phyloP scores from a whole-genome alignment of 2,888 invertebrate species.

The Zhuqinia jingwanae region DNA sequence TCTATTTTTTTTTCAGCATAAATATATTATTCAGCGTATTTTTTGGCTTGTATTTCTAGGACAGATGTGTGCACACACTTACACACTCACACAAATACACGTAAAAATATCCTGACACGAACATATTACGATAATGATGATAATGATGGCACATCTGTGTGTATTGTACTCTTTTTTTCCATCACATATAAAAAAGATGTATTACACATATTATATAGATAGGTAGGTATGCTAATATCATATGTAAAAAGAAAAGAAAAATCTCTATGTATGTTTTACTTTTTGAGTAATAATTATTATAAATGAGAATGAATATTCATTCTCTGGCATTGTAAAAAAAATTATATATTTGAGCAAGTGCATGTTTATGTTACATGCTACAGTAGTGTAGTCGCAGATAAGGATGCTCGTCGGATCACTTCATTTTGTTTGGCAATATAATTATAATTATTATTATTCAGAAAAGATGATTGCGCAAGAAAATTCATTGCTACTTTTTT shows the following conservation, averaged over 20 bases:
- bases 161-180: background rate
- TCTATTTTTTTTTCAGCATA: conserved; percentile 12
- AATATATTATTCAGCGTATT: conserved; percentile 49
- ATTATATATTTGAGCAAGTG: background rate
- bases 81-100: conserved; percentile 16
- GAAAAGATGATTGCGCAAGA: conserved; percentile 59
- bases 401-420: conserved; percentile 40
- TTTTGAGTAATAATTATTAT: conserved; percentile 30
- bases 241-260: conserved; percentile 22
- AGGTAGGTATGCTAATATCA: too few relatives aligned
- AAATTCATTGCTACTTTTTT: conserved; percentile 45
- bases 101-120: conserved; percentile 39
- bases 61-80: conserved; percentile 66
- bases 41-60: conserved; percentile 66
- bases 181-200: conserved; percentile 19
- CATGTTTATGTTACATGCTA: background rate
- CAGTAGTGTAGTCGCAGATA: too few relatives aligned
- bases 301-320: conserved; percentile 34
- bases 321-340: conserved; percentile 23
- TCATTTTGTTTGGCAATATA: conserved; percentile 28
- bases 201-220: too few relatives aligned
- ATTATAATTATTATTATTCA: conserved; percentile 59
- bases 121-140: conserved; percentile 11
- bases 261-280: conserved; percentile 41
- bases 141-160: conserved; percentile 41